Conservation (phyloP, 1,140 invertebrate genomes). For the Metopolophium dirhodum region DNA sequence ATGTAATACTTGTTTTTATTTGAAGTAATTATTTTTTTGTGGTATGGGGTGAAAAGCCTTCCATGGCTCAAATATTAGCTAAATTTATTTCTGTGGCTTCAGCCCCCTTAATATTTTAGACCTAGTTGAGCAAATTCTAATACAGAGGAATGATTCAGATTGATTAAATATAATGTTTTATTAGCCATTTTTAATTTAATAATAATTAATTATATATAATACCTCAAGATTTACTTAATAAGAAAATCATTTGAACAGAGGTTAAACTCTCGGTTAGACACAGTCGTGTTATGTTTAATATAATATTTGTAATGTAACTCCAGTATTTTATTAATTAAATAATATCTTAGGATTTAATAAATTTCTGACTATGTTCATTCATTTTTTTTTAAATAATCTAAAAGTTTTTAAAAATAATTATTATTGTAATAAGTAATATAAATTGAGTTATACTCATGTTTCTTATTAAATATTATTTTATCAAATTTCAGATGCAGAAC, state of each 20-base stretch:
- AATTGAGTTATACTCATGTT: not conserved
- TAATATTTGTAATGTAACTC: too few relatives aligned
- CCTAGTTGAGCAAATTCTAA: not conserved
- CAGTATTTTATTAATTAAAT: too few relatives aligned
- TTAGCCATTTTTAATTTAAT: too few relatives aligned
- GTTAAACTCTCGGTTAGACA: not conserved
- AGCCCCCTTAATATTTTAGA: too few relatives aligned
- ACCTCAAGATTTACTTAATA: not conserved
- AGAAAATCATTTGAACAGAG: not conserved
- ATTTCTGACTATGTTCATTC: too few relatives aligned
- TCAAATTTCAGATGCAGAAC: slow-evolving; percentile 73
- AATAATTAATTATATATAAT: not conserved
- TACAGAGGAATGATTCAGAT: not conserved
- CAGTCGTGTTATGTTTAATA: too few relatives aligned
- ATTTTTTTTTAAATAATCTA: not conserved
- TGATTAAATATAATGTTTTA: not conserved
- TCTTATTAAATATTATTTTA: not conserved
- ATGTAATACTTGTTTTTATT: too few relatives aligned
- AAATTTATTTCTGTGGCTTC: too few relatives aligned
- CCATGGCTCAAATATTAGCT: too few relatives aligned
- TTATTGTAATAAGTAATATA: not conserved
- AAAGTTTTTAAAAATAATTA: not conserved
- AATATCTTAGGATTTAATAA: not conserved
- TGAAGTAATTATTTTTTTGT: too few relatives aligned
- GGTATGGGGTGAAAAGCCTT: too few relatives aligned